Conservation (phyloP, 1,140 invertebrate genomes). For the Ceratosolen solmsi region DNA sequence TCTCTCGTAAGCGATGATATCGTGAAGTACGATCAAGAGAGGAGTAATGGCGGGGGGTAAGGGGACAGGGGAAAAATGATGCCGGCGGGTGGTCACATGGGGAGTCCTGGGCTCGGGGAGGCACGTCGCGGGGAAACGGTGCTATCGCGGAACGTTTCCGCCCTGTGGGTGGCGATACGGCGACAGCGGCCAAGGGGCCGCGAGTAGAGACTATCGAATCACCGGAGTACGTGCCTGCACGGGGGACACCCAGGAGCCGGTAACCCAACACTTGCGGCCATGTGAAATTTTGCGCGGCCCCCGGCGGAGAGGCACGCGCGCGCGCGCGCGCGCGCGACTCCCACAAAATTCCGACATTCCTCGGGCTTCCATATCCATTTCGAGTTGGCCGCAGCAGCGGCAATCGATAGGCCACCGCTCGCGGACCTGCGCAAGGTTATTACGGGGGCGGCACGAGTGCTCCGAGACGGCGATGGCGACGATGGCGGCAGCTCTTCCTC, state of each 20-base stretch:
- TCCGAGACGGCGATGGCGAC: neutral
- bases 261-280: conserved; percentile 28
- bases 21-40: neutral
- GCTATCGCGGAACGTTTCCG: neutral
- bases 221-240: conserved; percentile 33
- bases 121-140: neutral
- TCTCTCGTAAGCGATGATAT: neutral
- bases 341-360: conserved; percentile 55
- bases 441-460: neutral
- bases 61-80: neutral
- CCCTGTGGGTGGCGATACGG: no score
- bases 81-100: neutral
- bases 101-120: neutral
- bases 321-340: neutral
- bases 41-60: neutral
- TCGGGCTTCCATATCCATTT: conserved; percentile 57
- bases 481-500: neutral
- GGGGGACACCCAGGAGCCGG: conserved; percentile 51
- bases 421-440: neutral
- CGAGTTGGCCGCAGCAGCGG: conserved; percentile 44
- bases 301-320: neutral
- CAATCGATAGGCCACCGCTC: conserved; percentile 20
- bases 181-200: neutral
- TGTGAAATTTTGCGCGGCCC: conserved; percentile 51
- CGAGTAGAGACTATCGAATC: conserved; percentile 33